Percentiles rank a stretch among this genome's conserved stretches.
phyloP scores from a whole-genome alignment of 2,888 invertebrate species.

The Cosmia pyralina region DNA sequence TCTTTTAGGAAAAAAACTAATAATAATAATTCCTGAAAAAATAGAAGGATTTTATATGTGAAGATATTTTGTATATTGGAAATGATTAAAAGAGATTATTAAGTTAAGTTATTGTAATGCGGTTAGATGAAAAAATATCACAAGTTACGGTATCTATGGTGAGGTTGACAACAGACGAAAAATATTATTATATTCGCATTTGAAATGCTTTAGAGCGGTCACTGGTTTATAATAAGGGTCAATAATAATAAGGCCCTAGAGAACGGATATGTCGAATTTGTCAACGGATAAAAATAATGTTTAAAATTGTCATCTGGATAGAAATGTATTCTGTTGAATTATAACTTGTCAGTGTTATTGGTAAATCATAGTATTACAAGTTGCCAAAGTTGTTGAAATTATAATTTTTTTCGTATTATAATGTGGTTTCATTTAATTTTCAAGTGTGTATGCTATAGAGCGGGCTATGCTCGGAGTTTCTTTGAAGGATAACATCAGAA shows the following conservation, averaged over 20 bases:
- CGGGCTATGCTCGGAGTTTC: too few species aligned
- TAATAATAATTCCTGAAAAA: constrained; percentile 36
- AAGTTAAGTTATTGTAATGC: not conserved
- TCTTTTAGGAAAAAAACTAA: constrained; percentile 78
- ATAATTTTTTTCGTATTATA: constrained; percentile 13
- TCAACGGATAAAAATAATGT: not conserved
- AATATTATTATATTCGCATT: not conserved
- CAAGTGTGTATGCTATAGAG: too few species aligned
- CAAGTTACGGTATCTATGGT: not conserved
- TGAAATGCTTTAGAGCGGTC: not conserved
- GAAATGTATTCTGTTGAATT: not conserved
- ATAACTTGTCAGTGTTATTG: constrained; percentile 30
- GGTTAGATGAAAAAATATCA: not conserved
- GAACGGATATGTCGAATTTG: not conserved
- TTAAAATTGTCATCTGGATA: not conserved
- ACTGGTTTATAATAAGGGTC: not conserved
- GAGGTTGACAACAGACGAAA: not conserved
- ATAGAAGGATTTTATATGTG: not conserved
- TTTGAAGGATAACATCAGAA: too few species aligned
- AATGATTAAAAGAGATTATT: constrained; percentile 28
- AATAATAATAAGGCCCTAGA: not conserved
- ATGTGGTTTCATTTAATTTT: not conserved
- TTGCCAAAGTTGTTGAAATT: not conserved
- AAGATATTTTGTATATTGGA: not conserved
- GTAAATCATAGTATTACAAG: not conserved